Evolutionary conservation across 2,888 invertebrate species (phyloP).

Genomic region (Oscheius sp.): DNA sequence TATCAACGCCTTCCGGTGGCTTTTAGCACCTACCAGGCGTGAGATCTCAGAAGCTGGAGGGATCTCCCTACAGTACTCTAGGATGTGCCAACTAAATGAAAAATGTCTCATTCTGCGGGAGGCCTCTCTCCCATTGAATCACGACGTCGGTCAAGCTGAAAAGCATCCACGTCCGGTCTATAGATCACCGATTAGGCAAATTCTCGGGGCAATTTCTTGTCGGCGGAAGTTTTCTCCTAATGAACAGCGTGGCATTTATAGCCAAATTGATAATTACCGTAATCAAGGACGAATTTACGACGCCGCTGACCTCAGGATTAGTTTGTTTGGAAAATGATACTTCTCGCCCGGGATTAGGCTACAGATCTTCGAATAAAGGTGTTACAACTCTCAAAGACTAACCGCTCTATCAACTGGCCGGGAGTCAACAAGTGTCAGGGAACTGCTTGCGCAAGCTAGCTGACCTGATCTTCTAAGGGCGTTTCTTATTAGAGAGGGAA

Average conservation of each 20-base stretch:
- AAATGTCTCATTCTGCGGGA: neutral
- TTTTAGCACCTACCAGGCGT: constrained; percentile 14
- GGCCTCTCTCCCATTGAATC: constrained; percentile 15
- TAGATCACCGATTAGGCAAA: constrained; percentile 23
- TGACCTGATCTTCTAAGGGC: neutral
- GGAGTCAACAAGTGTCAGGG: constrained; percentile 7
- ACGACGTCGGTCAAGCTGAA: neutral
- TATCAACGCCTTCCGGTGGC: constrained; percentile 25
- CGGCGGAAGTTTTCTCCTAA: neutral
- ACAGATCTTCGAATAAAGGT: no score
- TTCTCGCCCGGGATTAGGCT: constrained; percentile 3
- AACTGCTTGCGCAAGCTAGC: constrained; percentile 1
- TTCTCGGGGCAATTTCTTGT: no score
- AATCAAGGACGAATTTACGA: neutral
- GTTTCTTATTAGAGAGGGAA: no score
- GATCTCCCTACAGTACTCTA: neutral
- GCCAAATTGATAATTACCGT: neutral
- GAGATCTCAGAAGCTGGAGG: neutral
- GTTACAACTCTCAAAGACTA: neutral
- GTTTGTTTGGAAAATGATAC: neutral
- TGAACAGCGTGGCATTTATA: neutral
- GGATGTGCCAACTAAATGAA: neutral
- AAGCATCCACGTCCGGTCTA: neutral
- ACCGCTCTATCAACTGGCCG: constrained; percentile 18
- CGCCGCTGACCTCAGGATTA: neutral